phyloP scores from a whole-genome alignment of 1,140 invertebrate genomes.

The Centruroides sculpturatus region DNA sequence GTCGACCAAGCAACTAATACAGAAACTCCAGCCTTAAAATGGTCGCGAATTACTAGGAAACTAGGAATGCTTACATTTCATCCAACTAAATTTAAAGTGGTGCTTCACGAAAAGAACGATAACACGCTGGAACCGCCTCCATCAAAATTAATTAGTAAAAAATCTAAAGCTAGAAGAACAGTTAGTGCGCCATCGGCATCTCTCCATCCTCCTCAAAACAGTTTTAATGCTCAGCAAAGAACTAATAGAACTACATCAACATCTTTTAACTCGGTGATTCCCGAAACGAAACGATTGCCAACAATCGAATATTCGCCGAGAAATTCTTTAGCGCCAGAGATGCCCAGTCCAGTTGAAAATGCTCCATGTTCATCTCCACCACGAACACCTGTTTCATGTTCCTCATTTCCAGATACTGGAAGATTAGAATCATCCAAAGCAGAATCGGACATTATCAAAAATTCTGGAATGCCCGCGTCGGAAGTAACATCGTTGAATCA shows the following conservation, averaged over 20 bases:
- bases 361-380: neutral
- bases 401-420: neutral
- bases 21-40: slow-evolving; percentile 13
- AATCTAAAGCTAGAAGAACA: slow-evolving; percentile 11
- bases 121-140: neutral
- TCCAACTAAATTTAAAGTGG: neutral
- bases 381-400: neutral
- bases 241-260: no score
- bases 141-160: neutral
- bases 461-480: no score
- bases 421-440: neutral
- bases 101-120: neutral
- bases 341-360: no score
- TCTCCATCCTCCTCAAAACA: neutral
- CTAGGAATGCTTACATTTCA: slow-evolving; percentile 5
- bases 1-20: slow-evolving; percentile 13
- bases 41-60: slow-evolving; percentile 12
- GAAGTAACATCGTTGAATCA: no score
- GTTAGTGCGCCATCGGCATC: slow-evolving; percentile 14
- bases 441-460: no score
- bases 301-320: no score
- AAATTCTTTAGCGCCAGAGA: no score
- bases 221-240: neutral
- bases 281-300: no score
- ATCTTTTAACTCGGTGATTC: no score